Evolutionary conservation across 2,797 vertebrate genomes (phyloP).

Genomic region (Pristis pectinata): DNA sequence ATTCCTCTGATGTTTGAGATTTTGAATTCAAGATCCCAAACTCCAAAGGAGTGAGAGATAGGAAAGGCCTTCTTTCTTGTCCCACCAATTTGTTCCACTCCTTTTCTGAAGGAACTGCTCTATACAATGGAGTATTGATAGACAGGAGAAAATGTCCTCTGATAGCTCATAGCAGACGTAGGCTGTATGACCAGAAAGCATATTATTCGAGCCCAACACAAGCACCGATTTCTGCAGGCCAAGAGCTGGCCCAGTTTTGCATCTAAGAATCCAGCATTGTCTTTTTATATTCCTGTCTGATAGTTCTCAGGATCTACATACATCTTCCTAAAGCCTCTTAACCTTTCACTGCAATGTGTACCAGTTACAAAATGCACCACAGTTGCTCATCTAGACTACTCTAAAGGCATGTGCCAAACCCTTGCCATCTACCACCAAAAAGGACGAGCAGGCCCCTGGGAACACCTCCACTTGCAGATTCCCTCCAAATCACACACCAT

Average conservation of each 20-base stretch:
- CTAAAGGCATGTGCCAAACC: too few relatives aligned
- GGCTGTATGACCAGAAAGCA: neutral
- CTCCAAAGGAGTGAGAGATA: too few relatives aligned
- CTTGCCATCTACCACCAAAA: too few relatives aligned
- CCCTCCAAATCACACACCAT: too few relatives aligned
- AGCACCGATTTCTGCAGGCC: neutral
- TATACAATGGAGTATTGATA: neutral
- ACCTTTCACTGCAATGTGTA: neutral
- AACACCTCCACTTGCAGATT: too few relatives aligned
- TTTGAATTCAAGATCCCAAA: neutral
- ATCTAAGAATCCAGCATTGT: neutral
- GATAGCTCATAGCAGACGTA: neutral
- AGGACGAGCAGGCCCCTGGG: too few relatives aligned
- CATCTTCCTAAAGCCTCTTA: neutral
- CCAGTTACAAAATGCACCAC: too few relatives aligned
- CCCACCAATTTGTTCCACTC: neutral
- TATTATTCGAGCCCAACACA: neutral
- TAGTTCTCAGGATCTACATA: neutral
- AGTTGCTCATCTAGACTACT: too few relatives aligned
- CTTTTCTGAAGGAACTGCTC: neutral
- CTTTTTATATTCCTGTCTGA: neutral
- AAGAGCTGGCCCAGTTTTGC: neutral
- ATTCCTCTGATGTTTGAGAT: too few relatives aligned
- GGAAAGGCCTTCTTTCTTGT: neutral
- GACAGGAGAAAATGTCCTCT: neutral